Evolutionary conservation across 2,113 vertebrate genomes (phyloP), one percentile per base, ranked within the genome.

Genomic region (Etheostoma cragini): DNA sequence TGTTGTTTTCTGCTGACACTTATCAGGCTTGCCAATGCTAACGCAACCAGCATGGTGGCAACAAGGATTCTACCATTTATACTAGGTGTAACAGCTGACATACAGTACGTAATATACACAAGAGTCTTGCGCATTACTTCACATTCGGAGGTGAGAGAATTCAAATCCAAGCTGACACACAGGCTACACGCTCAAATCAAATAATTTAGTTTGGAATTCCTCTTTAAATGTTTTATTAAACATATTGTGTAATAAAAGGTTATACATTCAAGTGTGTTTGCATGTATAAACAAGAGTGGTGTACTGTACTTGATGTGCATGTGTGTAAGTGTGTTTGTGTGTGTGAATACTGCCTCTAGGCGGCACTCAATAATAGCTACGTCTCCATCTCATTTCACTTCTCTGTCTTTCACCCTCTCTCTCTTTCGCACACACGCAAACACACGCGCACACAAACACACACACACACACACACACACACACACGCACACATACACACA

Each of bases 361-460:
- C 66, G 85, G 90, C 88, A 91, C 89, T 91, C 82, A 85, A 68
- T 89, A 84, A 89, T 83, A 90, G 76, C 81, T 72, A 17, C 33
- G 70, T 77, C 80, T 76, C 71, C 70, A 78, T 78, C 64, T 72
- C 42, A 67, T 53, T 80, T 76, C 75, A 66, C 35, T 72, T 80
- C 54, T 80, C 33, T 81, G 30, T 66, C 35, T 82, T 54, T 73
- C 61, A 61, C 54, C 12, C 49, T 62, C 71, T 38, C 38, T 47
- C 54, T 17, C 30, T 7, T 24, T 6, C 24, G 3, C n/a, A 33
- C 35, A 4, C 49, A 17, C 61, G 17, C 70, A 21, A 50, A 63
- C 65, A 3, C 45, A 26, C 47, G n/a, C 57, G n/a, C n/a, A 24
- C 46, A 15, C 56, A 19, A 17, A 50, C 66, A 38, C 54, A 56